A percentile compares a stretch with the other conserved stretches of the same genome.
Conservation (phyloP, 2,797 vertebrate species). For the Gastrophryne carolinensis region DNA sequence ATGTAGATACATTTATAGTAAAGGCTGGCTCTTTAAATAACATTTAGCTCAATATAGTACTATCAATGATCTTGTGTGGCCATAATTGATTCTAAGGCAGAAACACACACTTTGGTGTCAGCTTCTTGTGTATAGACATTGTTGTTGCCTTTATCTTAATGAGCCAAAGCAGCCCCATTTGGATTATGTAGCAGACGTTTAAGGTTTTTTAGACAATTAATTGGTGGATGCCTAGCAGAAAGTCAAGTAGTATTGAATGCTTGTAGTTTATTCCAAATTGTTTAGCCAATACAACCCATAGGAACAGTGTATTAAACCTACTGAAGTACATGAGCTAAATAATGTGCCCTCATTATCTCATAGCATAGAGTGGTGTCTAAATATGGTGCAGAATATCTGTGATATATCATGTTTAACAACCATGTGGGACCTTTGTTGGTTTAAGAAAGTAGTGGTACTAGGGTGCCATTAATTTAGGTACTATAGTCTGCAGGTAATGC, state of each 20-base stretch:
- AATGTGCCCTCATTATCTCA: too few species aligned
- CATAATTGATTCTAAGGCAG: not conserved
- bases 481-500: too few species aligned
- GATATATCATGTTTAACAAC: too few species aligned
- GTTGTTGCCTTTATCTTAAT: not conserved
- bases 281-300: not conserved
- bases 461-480: too few species aligned
- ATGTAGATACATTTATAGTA: too few species aligned
- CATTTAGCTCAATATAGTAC: not conserved
- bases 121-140: not conserved
- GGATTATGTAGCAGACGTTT: not conserved
- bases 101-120: not conserved
- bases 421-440: too few species aligned
- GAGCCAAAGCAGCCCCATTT: not conserved
- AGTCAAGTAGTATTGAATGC: not conserved
- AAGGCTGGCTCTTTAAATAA: not conserved
- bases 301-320: too few species aligned
- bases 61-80: not conserved
- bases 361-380: too few species aligned
- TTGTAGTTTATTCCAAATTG: not conserved
- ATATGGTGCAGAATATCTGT: too few species aligned
- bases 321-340: too few species aligned
- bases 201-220: not conserved
- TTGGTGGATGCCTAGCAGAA: not conserved
- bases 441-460: too few species aligned